Evolutionary conservation across 2,113 vertebrate genomes (phyloP), one percentile per base, ranked within the genome.

Genomic region (Cisticola juncidis): DNA sequence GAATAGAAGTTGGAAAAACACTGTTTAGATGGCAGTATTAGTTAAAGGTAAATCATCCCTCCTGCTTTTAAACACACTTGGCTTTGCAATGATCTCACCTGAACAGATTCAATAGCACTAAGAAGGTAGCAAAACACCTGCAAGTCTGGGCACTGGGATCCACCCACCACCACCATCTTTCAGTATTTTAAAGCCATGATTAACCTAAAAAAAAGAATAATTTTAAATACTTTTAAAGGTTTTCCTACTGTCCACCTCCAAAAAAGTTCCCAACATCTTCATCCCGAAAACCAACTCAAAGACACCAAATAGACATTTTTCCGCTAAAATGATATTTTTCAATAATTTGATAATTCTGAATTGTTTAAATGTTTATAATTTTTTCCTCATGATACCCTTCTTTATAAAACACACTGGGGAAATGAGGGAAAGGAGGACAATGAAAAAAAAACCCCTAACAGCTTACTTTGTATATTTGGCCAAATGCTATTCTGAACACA

Each of bases 361-460:
- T 10, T 0, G 4, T 60, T 74, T 6, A 4, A 65, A 33, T 29
- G 0, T 3, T 58, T 80, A 73, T 47, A 9, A 17, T 64, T 74
- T 22, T 4, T 22, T 82, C 23, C 7, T 80, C 8, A 22, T 14
- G 2, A 62, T 29, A 31, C 3, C 6, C 44, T 78, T 25, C 26
- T 84, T 68, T 50, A 89, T n/a, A 74, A 84, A 86, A 56, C 9
- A 73, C 11, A 14, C 17, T 61, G 24, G 20, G 28, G 29, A 70
- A 58, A 77, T 19, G 22, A 48, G 29, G 54, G 18, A 62, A 68
- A 82, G 12, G 22, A 76, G 9, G 7, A 38, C 14, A 36, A 69
- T 20, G 5, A 0, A 44, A 44, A 81, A 35, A 35, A n/a, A 35
- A 1, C 0, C 7, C 10, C 2, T 11, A 35, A 44, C 9, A 58